Evolutionary conservation across 2,888 invertebrate genomes (phyloP).

Genomic region (Octonoba sinensis): DNA sequence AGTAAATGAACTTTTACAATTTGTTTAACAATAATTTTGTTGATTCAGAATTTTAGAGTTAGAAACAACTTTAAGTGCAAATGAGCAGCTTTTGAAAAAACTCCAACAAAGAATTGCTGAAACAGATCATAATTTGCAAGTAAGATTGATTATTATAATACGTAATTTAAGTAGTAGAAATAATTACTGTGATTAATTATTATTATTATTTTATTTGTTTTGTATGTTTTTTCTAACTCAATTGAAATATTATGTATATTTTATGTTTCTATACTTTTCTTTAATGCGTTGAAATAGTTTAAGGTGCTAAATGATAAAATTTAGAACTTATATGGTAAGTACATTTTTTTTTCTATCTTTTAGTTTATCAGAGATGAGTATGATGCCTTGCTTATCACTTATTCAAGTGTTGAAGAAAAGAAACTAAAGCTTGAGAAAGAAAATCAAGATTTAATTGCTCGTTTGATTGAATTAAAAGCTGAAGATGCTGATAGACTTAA

Average conservation of each 20-base stretch:
- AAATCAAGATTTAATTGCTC: conserved; percentile 70
- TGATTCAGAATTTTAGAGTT: conserved; percentile 36
- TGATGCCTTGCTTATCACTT: conserved; percentile 92
- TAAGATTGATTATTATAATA: background rate
- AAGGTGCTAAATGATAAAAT: too few relatives aligned
- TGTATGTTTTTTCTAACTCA: background rate
- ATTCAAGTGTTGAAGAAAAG: conserved; percentile 86
- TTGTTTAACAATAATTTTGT: too few relatives aligned
- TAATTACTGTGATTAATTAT: too few relatives aligned
- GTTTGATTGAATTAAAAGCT: conserved; percentile 91
- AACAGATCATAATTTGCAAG: conserved; percentile 44
- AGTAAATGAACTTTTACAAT: too few relatives aligned
- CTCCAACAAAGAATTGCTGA: conserved; percentile 32
- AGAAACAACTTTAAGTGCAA: conserved; percentile 22
- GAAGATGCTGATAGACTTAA: conserved; percentile 97
- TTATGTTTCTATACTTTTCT: too few relatives aligned
- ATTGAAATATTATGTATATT: background rate
- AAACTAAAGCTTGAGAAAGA: conserved; percentile 69
- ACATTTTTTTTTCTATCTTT: conserved; percentile 8
- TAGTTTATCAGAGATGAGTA: conserved; percentile 92
- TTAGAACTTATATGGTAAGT: too few relatives aligned
- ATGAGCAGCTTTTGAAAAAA: conserved; percentile 33
- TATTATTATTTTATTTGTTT: background rate
- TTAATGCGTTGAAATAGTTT: too few relatives aligned
- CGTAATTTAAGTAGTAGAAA: background rate